Conservation (phyloP, 2,888 invertebrate genomes). For the Shargacucullia verbasci region DNA sequence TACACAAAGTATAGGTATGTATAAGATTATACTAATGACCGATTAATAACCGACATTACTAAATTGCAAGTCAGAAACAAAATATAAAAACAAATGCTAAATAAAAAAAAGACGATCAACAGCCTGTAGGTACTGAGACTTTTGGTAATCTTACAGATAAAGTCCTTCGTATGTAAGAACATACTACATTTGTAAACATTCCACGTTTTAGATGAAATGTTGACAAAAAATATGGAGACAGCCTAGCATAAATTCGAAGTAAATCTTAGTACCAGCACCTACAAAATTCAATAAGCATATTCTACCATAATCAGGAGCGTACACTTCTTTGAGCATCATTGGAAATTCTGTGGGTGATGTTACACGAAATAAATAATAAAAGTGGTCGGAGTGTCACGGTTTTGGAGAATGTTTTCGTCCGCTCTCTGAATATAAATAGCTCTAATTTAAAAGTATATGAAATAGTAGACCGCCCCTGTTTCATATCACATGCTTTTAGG, state of each 20-base stretch:
- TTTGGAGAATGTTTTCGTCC: constrained; percentile 65
- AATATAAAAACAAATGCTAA: no score
- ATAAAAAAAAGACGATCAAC: neutral
- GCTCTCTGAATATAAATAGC: constrained; percentile 73
- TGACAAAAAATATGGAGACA: constrained; percentile 25
- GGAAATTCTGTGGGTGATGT: constrained; percentile 63
- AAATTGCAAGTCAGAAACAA: no score
- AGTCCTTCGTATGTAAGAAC: constrained; percentile 2
- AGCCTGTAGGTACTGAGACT: constrained; percentile 2
- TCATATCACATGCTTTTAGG: constrained; percentile 35
- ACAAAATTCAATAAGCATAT: constrained; percentile 59
- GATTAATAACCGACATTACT: no score
- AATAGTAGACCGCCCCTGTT: constrained; percentile 32
- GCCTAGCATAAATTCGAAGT: constrained; percentile 41
- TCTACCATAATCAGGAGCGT: constrained; percentile 41
- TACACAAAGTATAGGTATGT: no score
- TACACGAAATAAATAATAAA: constrained; percentile 73
- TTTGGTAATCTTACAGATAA: constrained; percentile 11
- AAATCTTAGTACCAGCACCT: constrained; percentile 32
- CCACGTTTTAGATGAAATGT: constrained; percentile 40
- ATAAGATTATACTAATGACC: no score
- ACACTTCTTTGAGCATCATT: constrained; percentile 60
- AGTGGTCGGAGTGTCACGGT: constrained; percentile 64
- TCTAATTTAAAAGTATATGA: constrained; percentile 71
- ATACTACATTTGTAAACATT: constrained; percentile 9